A percentile compares a stretch with the other conserved stretches of the same genome.
Conservation (phyloP, 2,888 invertebrate species). For the Chironomus riparius region DNA sequence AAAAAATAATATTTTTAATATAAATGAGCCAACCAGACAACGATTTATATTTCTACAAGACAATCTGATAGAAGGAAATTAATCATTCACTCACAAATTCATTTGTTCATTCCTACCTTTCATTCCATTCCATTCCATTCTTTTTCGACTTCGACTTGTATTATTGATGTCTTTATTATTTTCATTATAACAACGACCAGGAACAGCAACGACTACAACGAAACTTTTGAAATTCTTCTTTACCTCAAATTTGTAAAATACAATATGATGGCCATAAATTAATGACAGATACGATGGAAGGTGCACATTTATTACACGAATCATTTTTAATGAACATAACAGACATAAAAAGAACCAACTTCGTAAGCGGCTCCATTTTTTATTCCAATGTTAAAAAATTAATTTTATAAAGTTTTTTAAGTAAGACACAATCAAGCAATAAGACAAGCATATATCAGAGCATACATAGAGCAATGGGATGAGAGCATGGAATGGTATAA, state of each 20-base stretch:
- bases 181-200: too few relatives aligned
- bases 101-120: background rate
- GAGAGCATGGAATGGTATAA: background rate
- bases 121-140: background rate
- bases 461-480: too few relatives aligned
- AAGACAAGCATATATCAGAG: too few relatives aligned
- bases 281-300: constrained; percentile 12
- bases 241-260: background rate
- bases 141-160: background rate
- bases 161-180: background rate
- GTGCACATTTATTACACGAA: constrained; percentile 23
- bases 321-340: constrained; percentile 8
- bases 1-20: background rate
- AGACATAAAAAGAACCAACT: background rate
- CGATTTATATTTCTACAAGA: background rate
- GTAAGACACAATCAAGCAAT: background rate
- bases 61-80: background rate
- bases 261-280: constrained; percentile 13
- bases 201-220: background rate
- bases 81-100: background rate
- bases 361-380: background rate
- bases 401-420: background rate
- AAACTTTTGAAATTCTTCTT: background rate
- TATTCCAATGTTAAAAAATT: background rate
- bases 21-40: background rate